Conservation (phyloP, 53 echinoderm and acorn worm genomes). For the Henricia sp. region DNA sequence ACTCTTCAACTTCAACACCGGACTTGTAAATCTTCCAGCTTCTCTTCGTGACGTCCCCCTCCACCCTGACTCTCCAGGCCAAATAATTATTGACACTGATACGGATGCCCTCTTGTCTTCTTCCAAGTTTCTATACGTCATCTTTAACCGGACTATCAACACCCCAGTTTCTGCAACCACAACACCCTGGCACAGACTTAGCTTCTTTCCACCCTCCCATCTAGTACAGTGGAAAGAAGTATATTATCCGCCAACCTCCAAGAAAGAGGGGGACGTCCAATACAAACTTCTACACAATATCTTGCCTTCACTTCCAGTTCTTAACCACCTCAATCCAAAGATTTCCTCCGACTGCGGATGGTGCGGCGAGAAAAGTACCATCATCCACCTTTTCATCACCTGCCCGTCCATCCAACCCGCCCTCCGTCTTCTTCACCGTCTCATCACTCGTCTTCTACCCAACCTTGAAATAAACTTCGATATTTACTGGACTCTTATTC, state of each 20-base stretch:
- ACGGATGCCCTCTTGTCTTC: neutral
- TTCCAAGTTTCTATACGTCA: neutral
- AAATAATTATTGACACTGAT: neutral
- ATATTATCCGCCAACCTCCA: neutral
- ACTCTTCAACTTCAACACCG: no score
- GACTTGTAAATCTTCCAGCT: no score
- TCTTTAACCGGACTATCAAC: neutral
- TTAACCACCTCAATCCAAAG: slow-evolving; percentile 3
- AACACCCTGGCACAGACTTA: neutral
- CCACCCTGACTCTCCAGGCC: no score
- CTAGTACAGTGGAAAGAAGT: neutral
- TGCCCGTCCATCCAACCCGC: slow-evolving; percentile 20
- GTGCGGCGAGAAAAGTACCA: slow-evolving; percentile 26
- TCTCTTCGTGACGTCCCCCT: no score
- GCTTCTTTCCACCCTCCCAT: neutral
- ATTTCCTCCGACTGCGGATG: neutral
- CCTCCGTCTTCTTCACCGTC: slow-evolving; percentile 2
- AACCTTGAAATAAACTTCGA: slow-evolving; percentile 17
- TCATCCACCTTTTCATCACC: slow-evolving; percentile 19
- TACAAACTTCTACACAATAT: slow-evolving; percentile 10
- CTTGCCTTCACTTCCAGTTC: slow-evolving; percentile 1
- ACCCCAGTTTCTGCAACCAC: neutral
- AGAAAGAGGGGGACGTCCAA: slow-evolving; percentile 4
- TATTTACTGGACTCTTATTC: slow-evolving; percentile 22
- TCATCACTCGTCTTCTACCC: neutral